Evolutionary conservation across 2,888 invertebrate genomes (phyloP), one percentile per base, ranked within the genome.

Genomic region (Cataglyphis livida): DNA sequence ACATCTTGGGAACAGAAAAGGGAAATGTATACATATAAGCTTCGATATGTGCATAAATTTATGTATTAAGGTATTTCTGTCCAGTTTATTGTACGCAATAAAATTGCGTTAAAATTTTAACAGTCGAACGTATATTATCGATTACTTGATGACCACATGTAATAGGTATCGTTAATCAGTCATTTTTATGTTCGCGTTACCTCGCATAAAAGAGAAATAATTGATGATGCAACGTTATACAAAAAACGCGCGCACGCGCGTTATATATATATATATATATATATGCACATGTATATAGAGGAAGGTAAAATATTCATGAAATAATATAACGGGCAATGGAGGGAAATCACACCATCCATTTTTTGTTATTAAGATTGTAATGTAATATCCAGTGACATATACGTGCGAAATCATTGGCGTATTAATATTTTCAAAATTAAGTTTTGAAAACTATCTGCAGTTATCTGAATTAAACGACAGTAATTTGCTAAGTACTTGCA

Each of bases 291-390:
- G 2, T 51, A 51, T 51, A 51, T n/a, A n/a, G 3, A 51, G 7
- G n/a, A 6, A 3, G 62, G 48, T 79, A 59, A 79, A 79, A 79
- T 79, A 79, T 79, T 79, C 78, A 79, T 79, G 71, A 79, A 79
- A 70, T 44, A 59, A 70, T 79, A 9, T 70, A 59, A 71, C 44
- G 61, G 70, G 70, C 59, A 44, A 32, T 70, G 44, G 18, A 32
- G n/a, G 57, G 59, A 79, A 44, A 70, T 78, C 57, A 59, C 76
- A 57, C 68, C 59, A 38, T 44, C 28, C 15, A 59, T 32, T 76
- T 70, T 79, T 70, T 21, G 32, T 78, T 70, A 70, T 59, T 59
- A 57, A 79, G 61, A 35, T 44, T 79, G 32, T n/a, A 48, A 78
- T 54, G n/a, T 12, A 51, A 65, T 70, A 57, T 57, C 21, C 41